phyloP scores from a whole-genome alignment of 2,888 invertebrate species.

The Lasioglossum lativentre region DNA sequence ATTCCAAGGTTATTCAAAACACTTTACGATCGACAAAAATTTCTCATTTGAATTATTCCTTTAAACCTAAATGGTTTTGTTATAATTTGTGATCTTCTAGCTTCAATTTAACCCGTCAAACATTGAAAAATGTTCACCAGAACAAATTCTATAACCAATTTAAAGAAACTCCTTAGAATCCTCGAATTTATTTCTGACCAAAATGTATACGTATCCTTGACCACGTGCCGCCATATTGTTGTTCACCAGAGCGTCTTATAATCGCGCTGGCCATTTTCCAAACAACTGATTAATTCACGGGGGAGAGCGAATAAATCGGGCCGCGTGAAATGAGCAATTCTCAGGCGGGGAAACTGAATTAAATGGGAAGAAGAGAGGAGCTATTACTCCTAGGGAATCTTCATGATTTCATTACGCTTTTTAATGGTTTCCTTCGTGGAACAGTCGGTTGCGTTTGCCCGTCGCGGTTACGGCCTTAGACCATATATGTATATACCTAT shows the following conservation, averaged over 20 bases:
- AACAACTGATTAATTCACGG: slow-evolving; percentile 24
- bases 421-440: slow-evolving; percentile 10
- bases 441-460: slow-evolving; percentile 12
- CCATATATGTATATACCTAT: too few relatives aligned
- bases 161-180: too few relatives aligned
- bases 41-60: neutral
- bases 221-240: neutral
- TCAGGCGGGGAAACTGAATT: slow-evolving; percentile 13
- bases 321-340: slow-evolving; percentile 25
- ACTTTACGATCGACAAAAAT: too few relatives aligned
- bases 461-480: slow-evolving; percentile 4
- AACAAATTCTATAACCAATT: too few relatives aligned
- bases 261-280: neutral
- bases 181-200: too few relatives aligned
- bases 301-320: slow-evolving; percentile 15
- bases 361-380: slow-evolving; percentile 1
- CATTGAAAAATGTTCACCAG: too few relatives aligned
- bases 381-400: slow-evolving; percentile 31
- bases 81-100: too few relatives aligned
- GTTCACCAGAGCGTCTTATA: neutral
- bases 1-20: too few relatives aligned
- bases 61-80: neutral
- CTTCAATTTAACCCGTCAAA: too few relatives aligned
- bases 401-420: slow-evolving; percentile 36
- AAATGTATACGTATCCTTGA: too few relatives aligned